Evolutionary conservation across 2,113 vertebrate genomes (phyloP).

Genomic region (Macrotis lagotis): DNA sequence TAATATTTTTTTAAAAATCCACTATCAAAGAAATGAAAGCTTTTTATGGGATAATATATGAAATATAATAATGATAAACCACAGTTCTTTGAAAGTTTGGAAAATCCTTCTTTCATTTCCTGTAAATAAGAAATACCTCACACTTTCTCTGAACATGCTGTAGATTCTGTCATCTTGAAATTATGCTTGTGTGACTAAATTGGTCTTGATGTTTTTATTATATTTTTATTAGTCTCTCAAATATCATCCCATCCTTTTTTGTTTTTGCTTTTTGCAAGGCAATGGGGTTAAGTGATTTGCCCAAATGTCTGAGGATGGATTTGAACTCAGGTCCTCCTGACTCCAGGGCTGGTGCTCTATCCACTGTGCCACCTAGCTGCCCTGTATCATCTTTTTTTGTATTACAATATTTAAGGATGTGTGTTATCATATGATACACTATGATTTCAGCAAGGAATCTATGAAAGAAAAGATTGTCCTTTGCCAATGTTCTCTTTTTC

Average conservation of each 20-base stretch:
- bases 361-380: too few species aligned
- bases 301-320: too few species aligned
- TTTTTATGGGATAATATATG: background rate
- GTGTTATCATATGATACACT: slow-evolving; percentile 44
- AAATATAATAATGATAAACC: background rate
- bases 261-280: too few species aligned
- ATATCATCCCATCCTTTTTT: slow-evolving; percentile 9
- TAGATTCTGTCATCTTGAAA: slow-evolving; percentile 5
- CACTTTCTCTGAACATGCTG: slow-evolving; percentile 4
- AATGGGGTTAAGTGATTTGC: too few species aligned
- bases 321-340: too few species aligned
- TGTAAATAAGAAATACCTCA: slow-evolving; percentile 1
- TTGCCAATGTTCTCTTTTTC: slow-evolving; percentile 36
- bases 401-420: slow-evolving; percentile 54
- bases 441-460: slow-evolving; percentile 45
- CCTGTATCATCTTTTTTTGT: too few species aligned
- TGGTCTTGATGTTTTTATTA: slow-evolving; percentile 53
- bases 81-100: slow-evolving; percentile 14
- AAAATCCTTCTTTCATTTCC: background rate
- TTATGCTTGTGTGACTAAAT: slow-evolving; percentile 49
- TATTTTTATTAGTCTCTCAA: too few species aligned
- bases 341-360: too few species aligned
- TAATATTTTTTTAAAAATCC: background rate
- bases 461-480: slow-evolving; percentile 43
- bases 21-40: background rate